phyloP scores from a whole-genome alignment of 1,140 invertebrate genomes.

The Ladona fulva region DNA sequence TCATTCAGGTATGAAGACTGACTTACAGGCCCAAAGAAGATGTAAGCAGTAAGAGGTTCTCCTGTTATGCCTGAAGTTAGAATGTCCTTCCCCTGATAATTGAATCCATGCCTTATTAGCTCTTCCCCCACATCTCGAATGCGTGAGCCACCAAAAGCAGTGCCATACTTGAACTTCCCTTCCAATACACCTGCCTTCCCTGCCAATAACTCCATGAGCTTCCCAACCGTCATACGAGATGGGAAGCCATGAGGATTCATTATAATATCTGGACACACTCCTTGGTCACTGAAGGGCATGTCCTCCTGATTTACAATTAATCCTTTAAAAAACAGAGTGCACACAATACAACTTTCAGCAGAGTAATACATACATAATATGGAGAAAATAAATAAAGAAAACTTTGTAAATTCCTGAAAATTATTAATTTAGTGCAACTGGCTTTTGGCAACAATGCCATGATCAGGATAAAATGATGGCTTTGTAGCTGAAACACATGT shows the following conservation, averaged over 20 bases:
- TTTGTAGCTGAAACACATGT: too few relatives aligned
- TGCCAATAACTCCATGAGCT: conserved; percentile 90
- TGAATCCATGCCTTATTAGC: conserved; percentile 80
- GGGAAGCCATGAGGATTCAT: conserved; percentile 99
- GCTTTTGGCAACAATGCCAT: too few relatives aligned
- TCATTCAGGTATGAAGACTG: conserved; percentile 24
- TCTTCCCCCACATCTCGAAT: conserved; percentile 73
- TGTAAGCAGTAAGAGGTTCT: conserved; percentile 85
- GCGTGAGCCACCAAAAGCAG: conserved; percentile 93
- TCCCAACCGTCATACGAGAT: conserved; percentile 98
- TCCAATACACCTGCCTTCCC: conserved; percentile 90
- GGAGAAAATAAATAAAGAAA: too few relatives aligned
- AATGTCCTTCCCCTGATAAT: conserved; percentile 97
- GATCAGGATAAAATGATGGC: too few relatives aligned
- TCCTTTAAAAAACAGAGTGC: conserved; percentile 45
- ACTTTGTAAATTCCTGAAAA: too few relatives aligned
- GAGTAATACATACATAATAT: neutral
- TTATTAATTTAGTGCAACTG: too few relatives aligned
- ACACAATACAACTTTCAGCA: neutral
- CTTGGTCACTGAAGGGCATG: conserved; percentile 93
- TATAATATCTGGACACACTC: conserved; percentile 96
- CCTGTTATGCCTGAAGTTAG: conserved; percentile 96
- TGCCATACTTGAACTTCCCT: conserved; percentile 93
- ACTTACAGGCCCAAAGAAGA: conserved; percentile 89
- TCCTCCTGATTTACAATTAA: conserved; percentile 96